Base-by-base conservation (phyloP, 1,140 invertebrate genomes). In the Ectropis grisescens region DNA sequence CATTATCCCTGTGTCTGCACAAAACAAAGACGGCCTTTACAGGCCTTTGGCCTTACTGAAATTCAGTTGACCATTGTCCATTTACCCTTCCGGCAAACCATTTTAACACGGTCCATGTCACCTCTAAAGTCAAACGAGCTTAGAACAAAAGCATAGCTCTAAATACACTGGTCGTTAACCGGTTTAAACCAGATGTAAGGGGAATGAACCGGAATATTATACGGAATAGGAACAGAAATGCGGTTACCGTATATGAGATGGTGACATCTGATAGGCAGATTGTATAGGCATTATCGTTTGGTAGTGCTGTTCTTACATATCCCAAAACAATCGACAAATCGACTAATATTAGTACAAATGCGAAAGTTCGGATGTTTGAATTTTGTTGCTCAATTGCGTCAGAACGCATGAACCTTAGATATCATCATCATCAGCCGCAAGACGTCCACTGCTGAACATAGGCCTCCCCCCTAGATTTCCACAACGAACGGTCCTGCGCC, bases 121-220 rank as follows among this genome's bases (percentile, higher is more conserved):
- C 50, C 50, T n/a, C 16, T 19, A 19, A 19, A 51, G 59, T 59
- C 53, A 56, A 52, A 34, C 26, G 42, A 38, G 39, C 37, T 38
- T 46, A 51, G 58, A 56, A 53, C 39, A 37, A n/a, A n/a, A n/a
- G n/a, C 16, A 19, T 19, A 19, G 16, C 3, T 19, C 16, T 19
- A 4, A 8, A 19, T 60, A 58, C 55, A 52, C 53, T 64, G 67
- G 67, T 41, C 47, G 41, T 23, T 24, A 59, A 60, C 66, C 54
- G 41, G 52, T 60, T 58, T 41, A 51, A 69, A 59, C 62, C 59
- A 58, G 61, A 67, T 71, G 65, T 62, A 69, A 71, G 58, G 67
- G 67, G 65, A 69, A 60, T 70, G 51, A 58, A 58, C 61, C 51
- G 61, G 61, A 66, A 58, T 64, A 69, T 67, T 68, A 68, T 60